Base-by-base conservation (phyloP, 2,888 invertebrate genomes). In the Selenia dentaria region DNA sequence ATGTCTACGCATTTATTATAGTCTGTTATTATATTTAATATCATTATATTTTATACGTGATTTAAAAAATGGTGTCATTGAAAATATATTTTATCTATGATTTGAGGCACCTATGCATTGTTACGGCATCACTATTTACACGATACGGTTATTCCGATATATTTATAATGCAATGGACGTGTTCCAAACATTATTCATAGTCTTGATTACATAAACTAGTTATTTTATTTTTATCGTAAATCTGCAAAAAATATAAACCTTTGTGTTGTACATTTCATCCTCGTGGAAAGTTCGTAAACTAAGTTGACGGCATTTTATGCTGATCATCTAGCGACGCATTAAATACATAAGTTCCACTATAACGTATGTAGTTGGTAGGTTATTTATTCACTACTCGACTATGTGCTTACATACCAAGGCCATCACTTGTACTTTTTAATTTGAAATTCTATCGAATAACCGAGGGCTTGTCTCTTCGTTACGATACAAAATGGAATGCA, bases 191-290 rank as follows among this genome's bases (percentile, higher is more conserved):
- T 62, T 61, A 63, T 54, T 70, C 67, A 71, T 74, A 75, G 70
- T 79, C 66, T 76, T 71, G 67, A 68, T 72, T 73, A 70, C 66
- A 70, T 75, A 78, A 74, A 73, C 65, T 74, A 68, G 53, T 61
- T 78, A 72, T 64, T 68, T 47, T 45, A 55, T n/a, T 54, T 40
- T 70, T 69, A 70, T 75, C 79, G 70, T 87, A 87, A 77, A 87
- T 80, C 79, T 84, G 87, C 83, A 83, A 87, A 88, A 88, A 88
- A 88, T 87, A 87, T 83, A 80, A 76, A 74, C 71, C 4, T 79
- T 75, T 76, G 70, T 78, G 73, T 82, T 80, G 73, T 81, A 80
- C 74, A 75, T 73, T 74, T 62, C 61, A 66, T 67, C 70, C 59
- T 72, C 71, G 64, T 68, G 66, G 70, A 70, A 72, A 75, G 70